Evolutionary conservation across 2,113 vertebrate species (phyloP).

Genomic region (Mesembrinibis cayennensis): DNA sequence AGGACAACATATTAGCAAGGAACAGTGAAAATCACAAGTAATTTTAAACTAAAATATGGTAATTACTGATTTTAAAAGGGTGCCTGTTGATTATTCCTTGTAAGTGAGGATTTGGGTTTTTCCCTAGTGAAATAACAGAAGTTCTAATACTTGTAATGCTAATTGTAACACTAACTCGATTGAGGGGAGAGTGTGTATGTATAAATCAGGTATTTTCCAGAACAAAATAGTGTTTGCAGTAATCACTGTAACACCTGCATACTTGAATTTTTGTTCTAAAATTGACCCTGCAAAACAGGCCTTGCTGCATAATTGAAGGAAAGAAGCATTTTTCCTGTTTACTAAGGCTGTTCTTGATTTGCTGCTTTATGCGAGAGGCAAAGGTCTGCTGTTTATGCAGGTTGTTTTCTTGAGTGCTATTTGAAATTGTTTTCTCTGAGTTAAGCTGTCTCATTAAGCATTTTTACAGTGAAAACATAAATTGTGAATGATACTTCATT

Average conservation of each 20-base stretch:
- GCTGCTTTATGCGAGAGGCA: background rate
- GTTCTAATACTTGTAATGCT: background rate
- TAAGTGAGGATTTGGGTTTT: background rate
- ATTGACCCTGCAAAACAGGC: background rate
- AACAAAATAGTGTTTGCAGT: background rate
- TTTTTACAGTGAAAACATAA: background rate
- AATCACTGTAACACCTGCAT: background rate
- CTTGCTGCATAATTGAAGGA: background rate
- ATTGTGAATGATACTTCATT: background rate
- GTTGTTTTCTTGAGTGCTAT: background rate
- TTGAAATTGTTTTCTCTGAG: background rate
- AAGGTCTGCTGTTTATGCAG: background rate
- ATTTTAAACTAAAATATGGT: background rate
- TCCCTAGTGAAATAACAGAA: background rate
- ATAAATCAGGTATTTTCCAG: background rate
- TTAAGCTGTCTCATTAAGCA: background rate
- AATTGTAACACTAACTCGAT: background rate
- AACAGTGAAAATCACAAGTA: background rate
- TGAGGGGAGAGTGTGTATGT: rapidly evolving
- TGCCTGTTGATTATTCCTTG: background rate
- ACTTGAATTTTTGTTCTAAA: background rate
- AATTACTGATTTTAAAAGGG: background rate
- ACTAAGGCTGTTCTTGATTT: background rate
- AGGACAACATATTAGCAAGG: background rate
- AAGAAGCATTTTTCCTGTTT: background rate